Evolutionary conservation across 2,797 vertebrate genomes (phyloP).

Genomic region (Sebastes glaucus): DNA sequence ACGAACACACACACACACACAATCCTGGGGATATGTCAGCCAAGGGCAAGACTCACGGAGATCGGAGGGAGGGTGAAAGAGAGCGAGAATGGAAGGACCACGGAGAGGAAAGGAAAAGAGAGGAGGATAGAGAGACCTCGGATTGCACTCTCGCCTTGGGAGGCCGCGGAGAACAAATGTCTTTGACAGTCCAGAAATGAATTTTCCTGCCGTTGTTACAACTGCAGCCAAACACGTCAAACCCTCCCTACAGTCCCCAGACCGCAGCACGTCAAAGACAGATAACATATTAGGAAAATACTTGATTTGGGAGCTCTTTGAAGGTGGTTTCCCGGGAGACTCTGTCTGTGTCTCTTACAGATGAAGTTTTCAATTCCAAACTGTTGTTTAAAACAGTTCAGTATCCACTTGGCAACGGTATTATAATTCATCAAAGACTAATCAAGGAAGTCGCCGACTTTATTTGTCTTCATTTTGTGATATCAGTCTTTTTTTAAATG

Average conservation of each 20-base stretch:
- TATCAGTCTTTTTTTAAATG: not conserved
- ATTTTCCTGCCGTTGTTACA: constrained; percentile 73
- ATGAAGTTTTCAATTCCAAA: constrained; percentile 17
- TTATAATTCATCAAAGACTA: not conserved
- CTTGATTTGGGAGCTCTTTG: constrained; percentile 49
- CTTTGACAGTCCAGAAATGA: constrained; percentile 74
- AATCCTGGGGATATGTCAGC: constrained; percentile 57
- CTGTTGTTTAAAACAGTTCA: not conserved
- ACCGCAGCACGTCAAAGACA: constrained; percentile 54
- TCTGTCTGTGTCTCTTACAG: constrained; percentile 1
- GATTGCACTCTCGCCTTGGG: constrained; percentile 60
- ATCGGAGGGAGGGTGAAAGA: constrained; percentile 32
- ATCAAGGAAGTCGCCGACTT: not conserved
- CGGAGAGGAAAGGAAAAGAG: not conserved
- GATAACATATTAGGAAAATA: constrained; percentile 59
- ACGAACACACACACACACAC: constrained; percentile 2
- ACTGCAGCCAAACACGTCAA: constrained; percentile 66
- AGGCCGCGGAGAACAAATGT: constrained; percentile 71
- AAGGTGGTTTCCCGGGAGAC: constrained; percentile 27
- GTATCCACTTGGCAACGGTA: not conserved
- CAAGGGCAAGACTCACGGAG: constrained; percentile 56
- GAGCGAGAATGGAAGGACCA: constrained; percentile 25
- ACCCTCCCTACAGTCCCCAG: constrained; percentile 55
- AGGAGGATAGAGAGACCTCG: constrained; percentile 35
- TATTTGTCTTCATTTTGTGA: not conserved